Conservation (phyloP, 1,140 invertebrate genomes). For the Cylas formicarius region DNA sequence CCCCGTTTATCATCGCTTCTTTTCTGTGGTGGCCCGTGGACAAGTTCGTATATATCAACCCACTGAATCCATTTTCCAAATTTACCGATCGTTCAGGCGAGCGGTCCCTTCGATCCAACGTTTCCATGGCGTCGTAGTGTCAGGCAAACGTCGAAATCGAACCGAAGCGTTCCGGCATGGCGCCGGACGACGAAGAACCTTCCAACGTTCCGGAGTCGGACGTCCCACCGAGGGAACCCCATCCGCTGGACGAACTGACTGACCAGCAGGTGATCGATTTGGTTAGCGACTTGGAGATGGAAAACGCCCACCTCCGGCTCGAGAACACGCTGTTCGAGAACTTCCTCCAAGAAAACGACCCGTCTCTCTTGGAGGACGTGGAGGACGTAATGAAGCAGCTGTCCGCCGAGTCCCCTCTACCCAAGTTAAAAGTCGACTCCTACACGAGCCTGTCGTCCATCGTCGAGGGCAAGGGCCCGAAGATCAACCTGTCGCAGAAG, state of each 20-base stretch:
- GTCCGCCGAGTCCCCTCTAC: background rate
- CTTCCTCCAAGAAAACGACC: slow-evolving; percentile 20
- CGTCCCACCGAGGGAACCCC: too few relatives aligned
- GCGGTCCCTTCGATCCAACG: too few relatives aligned
- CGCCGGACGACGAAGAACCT: too few relatives aligned
- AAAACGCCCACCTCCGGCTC: slow-evolving; percentile 14
- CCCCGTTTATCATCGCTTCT: too few relatives aligned
- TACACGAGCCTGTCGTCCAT: slow-evolving; percentile 19
- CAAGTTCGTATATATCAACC: too few relatives aligned
- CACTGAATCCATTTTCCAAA: too few relatives aligned
- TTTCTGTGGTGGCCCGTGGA: too few relatives aligned
- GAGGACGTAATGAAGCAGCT: slow-evolving; percentile 15
- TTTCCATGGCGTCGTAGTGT: too few relatives aligned
- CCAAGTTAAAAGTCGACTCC: slow-evolving; percentile 14
- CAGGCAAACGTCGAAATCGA: too few relatives aligned
- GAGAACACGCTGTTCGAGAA: slow-evolving; percentile 18
- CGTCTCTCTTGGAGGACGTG: slow-evolving; percentile 15
- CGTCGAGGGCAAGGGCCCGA: slow-evolving; percentile 23
- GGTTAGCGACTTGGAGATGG: slow-evolving; percentile 16
- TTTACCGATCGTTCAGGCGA: too few relatives aligned
- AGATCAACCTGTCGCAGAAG: slow-evolving; percentile 32
- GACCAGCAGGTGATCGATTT: slow-evolving; percentile 22
- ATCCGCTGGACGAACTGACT: slow-evolving; percentile 19
- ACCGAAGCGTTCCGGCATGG: too few relatives aligned
- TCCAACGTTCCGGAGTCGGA: too few relatives aligned